Percentiles rank a stretch among this genome's conserved stretches.
Evolutionary conservation across 37 sponge, comb jelly and placozoan genomes (phyloP).

Genomic region (Tethya wilhelma): DNA sequence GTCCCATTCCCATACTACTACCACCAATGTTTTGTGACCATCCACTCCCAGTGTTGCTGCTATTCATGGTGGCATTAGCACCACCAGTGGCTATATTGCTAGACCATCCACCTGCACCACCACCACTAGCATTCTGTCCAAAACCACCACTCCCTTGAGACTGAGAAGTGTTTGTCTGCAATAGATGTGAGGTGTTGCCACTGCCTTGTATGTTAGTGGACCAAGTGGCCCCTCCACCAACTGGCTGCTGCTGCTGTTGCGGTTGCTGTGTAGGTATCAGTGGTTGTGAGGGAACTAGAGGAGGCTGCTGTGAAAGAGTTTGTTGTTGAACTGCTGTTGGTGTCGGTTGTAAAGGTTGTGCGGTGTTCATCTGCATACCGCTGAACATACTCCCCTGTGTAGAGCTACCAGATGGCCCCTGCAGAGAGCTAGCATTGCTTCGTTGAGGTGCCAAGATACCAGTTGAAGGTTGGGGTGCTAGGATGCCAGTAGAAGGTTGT

Average conservation of each 20-base stretch:
- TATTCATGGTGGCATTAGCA: background rate
- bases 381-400: conserved; percentile 1
- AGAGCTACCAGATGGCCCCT: no score
- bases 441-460: no score
- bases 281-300: background rate
- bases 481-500: no score
- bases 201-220: conserved; percentile 7
- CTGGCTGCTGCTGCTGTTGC: background rate
- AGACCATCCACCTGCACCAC: background rate
- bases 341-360: conserved; percentile 5
- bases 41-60: background rate
- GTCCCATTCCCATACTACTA: background rate
- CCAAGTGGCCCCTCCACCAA: conserved; percentile 21
- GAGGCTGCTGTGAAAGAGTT: background rate
- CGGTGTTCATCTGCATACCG: conserved; percentile 9
- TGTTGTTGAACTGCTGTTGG: background rate
- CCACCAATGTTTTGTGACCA: conserved; percentile 1
- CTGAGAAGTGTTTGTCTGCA: no score
- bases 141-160: no score
- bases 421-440: no score
- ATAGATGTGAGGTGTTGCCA: background rate
- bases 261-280: conserved; percentile 3
- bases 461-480: no score
- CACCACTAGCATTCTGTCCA: background rate
- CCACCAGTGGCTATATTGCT: conserved; percentile 5